A percentile compares a stretch with the other conserved stretches of the same genome.
Conservation (phyloP, 2,888 invertebrate species). For the Neoaliturus tenellus region DNA sequence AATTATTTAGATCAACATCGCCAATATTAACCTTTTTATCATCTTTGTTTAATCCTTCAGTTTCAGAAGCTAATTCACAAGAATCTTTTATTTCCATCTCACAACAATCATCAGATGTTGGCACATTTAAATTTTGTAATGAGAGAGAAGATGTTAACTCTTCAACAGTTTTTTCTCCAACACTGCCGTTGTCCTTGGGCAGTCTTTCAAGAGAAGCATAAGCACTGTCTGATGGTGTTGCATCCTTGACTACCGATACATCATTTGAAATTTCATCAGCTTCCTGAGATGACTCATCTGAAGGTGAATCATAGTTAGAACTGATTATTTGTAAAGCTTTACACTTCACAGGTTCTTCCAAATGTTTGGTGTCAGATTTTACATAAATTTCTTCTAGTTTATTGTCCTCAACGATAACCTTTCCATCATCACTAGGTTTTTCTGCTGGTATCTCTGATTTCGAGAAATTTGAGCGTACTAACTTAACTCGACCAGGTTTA, state of each 20-base stretch:
- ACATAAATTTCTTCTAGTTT: neutral
- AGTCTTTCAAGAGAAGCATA: slow-evolving; percentile 20
- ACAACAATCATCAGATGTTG: neutral
- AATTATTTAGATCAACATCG: neutral
- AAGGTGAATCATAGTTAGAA: slow-evolving; percentile 35
- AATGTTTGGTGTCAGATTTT: neutral
- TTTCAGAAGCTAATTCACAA: neutral
- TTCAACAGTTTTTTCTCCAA: neutral
- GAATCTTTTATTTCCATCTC: neutral
- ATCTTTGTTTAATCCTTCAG: neutral
- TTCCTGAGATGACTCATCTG: slow-evolving; percentile 42
- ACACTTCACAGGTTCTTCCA: neutral
- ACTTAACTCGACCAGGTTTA: slow-evolving; percentile 24
- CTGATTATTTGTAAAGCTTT: slow-evolving; percentile 43
- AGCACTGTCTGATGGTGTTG: slow-evolving; percentile 12
- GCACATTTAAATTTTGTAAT: neutral
- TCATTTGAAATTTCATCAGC: neutral
- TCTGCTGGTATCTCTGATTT: neutral
- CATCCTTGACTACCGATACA: neutral
- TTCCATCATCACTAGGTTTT: neutral
- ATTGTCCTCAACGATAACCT: neutral
- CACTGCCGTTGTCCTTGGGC: neutral
- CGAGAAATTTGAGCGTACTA: slow-evolving; percentile 33
- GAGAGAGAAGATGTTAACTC: neutral
- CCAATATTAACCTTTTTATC: neutral